Percentiles rank a stretch among this genome's conserved stretches.
Evolutionary conservation across 2,113 vertebrate species (phyloP).

Genomic region (Rhynchomys soricoides): DNA sequence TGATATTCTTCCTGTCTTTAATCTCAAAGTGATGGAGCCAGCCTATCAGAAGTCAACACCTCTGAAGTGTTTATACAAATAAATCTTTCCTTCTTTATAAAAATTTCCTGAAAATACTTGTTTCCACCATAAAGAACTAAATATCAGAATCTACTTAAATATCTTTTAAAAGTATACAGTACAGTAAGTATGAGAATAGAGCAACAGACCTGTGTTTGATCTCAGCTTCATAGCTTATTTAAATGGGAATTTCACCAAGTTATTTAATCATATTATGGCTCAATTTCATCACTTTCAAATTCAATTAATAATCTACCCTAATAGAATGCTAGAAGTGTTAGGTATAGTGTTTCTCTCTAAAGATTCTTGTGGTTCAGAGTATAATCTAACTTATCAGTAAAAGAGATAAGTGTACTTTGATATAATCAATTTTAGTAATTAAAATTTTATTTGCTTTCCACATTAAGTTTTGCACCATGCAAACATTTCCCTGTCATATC

Average conservation of each 20-base stretch:
- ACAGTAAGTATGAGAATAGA: background rate
- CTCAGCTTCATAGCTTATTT: background rate
- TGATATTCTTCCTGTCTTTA: background rate
- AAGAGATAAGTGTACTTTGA: background rate
- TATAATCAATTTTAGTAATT: background rate
- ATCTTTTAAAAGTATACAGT: background rate
- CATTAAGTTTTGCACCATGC: background rate
- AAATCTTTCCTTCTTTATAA: background rate
- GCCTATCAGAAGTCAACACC: too few relatives aligned
- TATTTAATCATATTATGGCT: background rate
- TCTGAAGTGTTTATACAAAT: background rate
- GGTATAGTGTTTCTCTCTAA: background rate
- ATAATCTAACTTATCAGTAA: background rate
- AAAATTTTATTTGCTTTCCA: background rate
- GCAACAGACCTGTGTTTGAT: background rate
- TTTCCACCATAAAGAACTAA: background rate
- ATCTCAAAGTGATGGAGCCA: background rate
- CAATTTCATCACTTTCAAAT: constrained; percentile 1
- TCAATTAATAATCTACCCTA: background rate
- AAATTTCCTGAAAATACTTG: too few relatives aligned
- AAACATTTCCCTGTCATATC: background rate
- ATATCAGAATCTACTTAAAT: background rate
- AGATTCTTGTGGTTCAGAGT: background rate
- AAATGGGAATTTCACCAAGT: background rate
- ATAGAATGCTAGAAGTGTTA: background rate